Percentiles rank a stretch among this genome's conserved stretches.
phyloP scores from a whole-genome alignment of 2,113 vertebrate species.

The Tychaedon coryphoeus region DNA sequence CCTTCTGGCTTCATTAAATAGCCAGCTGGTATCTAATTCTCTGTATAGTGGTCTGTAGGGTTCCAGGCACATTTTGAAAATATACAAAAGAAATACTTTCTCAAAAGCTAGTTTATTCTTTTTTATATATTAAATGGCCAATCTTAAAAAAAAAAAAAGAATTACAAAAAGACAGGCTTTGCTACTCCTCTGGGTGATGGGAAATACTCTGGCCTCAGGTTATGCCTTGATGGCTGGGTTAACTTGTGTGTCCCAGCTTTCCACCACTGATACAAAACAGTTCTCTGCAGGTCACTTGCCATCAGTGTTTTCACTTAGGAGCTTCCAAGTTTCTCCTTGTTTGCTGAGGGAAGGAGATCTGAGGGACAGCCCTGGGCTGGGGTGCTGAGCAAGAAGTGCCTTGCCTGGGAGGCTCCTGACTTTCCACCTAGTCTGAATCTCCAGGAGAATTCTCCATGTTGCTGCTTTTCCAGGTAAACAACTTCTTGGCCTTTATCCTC shows the following conservation, averaged over 20 bases:
- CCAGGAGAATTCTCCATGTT: neutral
- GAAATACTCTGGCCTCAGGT: neutral
- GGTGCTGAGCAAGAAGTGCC: neutral
- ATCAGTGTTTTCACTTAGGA: neutral
- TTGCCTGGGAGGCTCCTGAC: neutral
- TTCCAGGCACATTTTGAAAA: neutral
- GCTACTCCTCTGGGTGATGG: neutral
- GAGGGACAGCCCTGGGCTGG: no score
- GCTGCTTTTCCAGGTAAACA: neutral
- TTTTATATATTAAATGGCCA: neutral
- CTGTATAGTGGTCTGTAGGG: neutral
- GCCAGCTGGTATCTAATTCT: neutral
- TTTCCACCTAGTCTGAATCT: neutral
- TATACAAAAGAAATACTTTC: neutral
- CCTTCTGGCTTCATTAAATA: constrained; percentile 2
- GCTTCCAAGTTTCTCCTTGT: neutral
- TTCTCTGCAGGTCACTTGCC: neutral
- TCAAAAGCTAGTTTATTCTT: neutral
- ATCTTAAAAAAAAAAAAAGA: neutral
- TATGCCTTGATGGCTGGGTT: neutral
- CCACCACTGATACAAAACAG: neutral
- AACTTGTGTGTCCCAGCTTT: neutral
- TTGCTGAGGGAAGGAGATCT: neutral
- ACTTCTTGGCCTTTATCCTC: neutral
- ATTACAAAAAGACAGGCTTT: neutral